phyloP scores from a whole-genome alignment of 2,797 vertebrate species.

The Todus mexicanus region DNA sequence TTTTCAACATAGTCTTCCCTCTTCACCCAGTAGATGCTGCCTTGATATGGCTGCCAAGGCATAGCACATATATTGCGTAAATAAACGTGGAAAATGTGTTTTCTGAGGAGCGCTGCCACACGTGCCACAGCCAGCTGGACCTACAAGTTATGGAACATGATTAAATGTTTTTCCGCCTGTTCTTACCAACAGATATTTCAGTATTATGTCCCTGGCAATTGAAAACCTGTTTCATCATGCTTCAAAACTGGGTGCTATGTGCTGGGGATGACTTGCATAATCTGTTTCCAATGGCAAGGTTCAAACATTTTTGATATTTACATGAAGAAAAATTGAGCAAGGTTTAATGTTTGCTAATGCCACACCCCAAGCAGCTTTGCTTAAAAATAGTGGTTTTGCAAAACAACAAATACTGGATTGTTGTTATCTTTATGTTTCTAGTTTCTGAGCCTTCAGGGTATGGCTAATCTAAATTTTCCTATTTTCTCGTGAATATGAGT shows the following conservation, averaged over 20 bases:
- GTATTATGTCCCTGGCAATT: background rate
- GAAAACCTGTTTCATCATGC: slow-evolving; percentile 38
- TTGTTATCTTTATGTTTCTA: background rate
- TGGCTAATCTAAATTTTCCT: background rate
- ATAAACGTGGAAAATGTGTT: background rate
- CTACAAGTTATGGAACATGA: accelerated
- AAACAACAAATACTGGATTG: background rate
- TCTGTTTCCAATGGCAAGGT: background rate
- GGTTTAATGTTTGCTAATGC: background rate
- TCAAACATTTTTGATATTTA: background rate
- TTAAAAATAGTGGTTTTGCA: background rate
- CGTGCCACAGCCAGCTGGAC: background rate
- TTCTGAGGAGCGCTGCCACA: background rate
- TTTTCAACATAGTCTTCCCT: background rate
- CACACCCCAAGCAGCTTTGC: background rate
- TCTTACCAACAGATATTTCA: background rate
- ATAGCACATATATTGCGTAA: background rate
- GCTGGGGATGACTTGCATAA: background rate
- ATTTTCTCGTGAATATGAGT: background rate
- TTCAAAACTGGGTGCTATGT: background rate
- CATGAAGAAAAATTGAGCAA: background rate
- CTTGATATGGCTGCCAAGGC: background rate
- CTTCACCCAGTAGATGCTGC: background rate
- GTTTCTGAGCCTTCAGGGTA: background rate
- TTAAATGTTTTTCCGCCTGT: background rate